A percentile compares a stretch with the other conserved stretches of the same genome.
These are phyloP conservation scores for Polia nebulosa DNA, from an alignment of 2,888 invertebrate species.

Conservation along the genomic window DNA sequence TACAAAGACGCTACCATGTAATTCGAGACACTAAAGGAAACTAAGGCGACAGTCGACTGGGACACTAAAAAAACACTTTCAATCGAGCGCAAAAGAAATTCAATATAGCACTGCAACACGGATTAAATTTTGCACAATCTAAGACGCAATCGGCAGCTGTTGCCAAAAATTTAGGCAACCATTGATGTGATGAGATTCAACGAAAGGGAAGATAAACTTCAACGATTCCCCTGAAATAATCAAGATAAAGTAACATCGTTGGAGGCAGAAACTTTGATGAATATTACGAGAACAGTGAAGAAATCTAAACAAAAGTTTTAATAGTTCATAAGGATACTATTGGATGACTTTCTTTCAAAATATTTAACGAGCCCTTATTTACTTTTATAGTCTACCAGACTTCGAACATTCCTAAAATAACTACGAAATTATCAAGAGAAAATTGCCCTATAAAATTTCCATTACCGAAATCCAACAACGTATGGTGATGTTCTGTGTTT, in stretches of 20 bases:
- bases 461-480: constrained; percentile 73
- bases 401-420: constrained; percentile 68
- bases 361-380: constrained; percentile 56
- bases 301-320: constrained; percentile 59
- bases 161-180: constrained; percentile 83
- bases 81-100: constrained; percentile 88
- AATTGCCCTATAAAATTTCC: constrained; percentile 81
- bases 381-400: constrained; percentile 51
- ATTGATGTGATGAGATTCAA: constrained; percentile 80
- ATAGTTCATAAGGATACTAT: constrained; percentile 45
- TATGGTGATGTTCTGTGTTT: constrained; percentile 75
- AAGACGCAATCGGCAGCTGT: constrained; percentile 86
- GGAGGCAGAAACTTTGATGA: constrained; percentile 37
- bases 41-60: constrained; percentile 88
- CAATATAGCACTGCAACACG: constrained; percentile 86
- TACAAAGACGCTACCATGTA: constrained; percentile 89
- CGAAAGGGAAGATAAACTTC: constrained; percentile 75
- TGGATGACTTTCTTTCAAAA: constrained; percentile 37
- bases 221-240: constrained; percentile 70
- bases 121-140: constrained; percentile 90
- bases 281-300: constrained; percentile 54
- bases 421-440: constrained; percentile 75
- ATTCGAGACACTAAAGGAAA: constrained; percentile 86
- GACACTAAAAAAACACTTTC: constrained; percentile 85
- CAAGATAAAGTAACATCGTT: constrained; percentile 64